Base-by-base conservation (phyloP, 2,797 vertebrate genomes). In the Sebastes trivittatus region DNA sequence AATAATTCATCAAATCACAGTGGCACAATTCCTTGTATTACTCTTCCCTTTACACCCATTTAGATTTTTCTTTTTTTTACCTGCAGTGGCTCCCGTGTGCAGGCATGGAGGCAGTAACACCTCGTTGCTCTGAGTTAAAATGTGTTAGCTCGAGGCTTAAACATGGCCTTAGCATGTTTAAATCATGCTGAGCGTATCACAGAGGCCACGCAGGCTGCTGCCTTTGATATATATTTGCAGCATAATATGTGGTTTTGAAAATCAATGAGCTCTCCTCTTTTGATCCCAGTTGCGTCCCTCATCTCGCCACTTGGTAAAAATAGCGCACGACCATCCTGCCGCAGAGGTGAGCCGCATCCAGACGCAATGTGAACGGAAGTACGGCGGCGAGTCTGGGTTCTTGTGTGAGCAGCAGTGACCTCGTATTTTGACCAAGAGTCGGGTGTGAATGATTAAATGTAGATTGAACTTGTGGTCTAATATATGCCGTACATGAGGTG, bases 171-270 rank as follows among this genome's bases (percentile, higher is more conserved):
- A 87, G 81, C 83, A 91, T 93, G 91, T 94, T 92, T 88, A 88
- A 88, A 88, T 88, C 88, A 82, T 85, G 89, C 90, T 88, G 85
- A 81, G 87, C 80, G 75, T 84, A 91, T 91, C 87, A 84, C 84
- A 82, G 54, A 87, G 77, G 78, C 86, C 80, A 88, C 65, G 88
- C 80, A 36, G 79, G 75, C 85, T 79, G 69, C 83, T 85, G 42
- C 79, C 89, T 91, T 94, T 95, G 91, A 95, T 92, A 93, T 91
- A 81, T 89, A 86, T 92, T 89, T 90, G 85, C 78, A 42, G 82
- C 78, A 82, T 88, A 90, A 91, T 90, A 83, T 87, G 84, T 85
- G 87, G 84, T 89, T 93, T 92, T 94, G 92, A 90, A 94, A 94
- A 93, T 93, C 89, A 94, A 91, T 89, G 89, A 86, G 87, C 70